phyloP scores from a whole-genome alignment of 1,140 invertebrate species.

The Bombus superbus region DNA sequence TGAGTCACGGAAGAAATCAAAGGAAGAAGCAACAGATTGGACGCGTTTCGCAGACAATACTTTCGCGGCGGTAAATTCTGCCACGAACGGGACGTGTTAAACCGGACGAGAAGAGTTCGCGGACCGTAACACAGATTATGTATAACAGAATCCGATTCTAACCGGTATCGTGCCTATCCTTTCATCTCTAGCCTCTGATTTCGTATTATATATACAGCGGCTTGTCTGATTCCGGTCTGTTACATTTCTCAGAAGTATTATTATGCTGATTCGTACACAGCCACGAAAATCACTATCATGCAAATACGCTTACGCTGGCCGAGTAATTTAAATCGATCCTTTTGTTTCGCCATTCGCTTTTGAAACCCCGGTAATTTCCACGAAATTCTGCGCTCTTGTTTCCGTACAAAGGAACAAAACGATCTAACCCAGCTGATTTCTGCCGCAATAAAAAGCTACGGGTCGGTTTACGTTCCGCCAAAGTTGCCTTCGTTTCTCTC shows the following conservation, averaged over 20 bases:
- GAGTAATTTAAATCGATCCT: conserved; percentile 19
- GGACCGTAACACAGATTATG: conserved; percentile 36
- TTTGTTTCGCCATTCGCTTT: not conserved
- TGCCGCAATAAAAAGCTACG: not conserved
- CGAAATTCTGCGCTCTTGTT: not conserved
- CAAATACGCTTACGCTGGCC: not conserved
- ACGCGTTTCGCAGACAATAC: conserved; percentile 26
- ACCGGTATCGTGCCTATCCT: not conserved
- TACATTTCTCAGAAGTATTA: conserved; percentile 28
- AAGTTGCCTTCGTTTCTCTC: not conserved
- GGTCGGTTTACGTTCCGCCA: not conserved
- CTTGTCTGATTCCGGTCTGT: conserved; percentile 23
- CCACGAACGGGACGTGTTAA: conserved; percentile 51
- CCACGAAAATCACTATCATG: conserved; percentile 27
- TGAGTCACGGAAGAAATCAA: conserved; percentile 27
- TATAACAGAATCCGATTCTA: conserved; percentile 21
- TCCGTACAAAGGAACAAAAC: not conserved
- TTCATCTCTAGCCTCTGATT: conserved; percentile 11
- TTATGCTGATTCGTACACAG: conserved; percentile 28
- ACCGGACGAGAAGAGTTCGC: conserved; percentile 42
- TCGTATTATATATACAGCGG: not conserved
- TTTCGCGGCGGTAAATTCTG: conserved; percentile 20
- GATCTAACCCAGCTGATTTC: not conserved
- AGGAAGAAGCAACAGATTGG: conserved; percentile 55
- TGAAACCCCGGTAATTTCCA: not conserved